Conservation (phyloP, 2,888 invertebrate species). For the Noctua janthe region DNA sequence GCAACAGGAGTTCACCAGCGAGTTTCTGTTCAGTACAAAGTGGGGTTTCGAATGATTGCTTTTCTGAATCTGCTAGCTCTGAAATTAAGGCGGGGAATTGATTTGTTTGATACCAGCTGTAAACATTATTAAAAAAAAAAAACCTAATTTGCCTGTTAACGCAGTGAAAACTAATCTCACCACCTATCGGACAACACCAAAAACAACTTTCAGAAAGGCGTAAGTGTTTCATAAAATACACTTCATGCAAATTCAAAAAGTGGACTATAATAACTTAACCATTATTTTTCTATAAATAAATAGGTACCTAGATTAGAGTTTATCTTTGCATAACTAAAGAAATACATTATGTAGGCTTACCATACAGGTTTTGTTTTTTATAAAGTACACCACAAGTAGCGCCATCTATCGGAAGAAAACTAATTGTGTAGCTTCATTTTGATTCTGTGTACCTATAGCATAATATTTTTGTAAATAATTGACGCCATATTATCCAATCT, state of each 20-base stretch:
- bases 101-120: conserved; percentile 37
- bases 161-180: background rate
- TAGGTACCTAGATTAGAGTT: no score
- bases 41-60: conserved; percentile 84
- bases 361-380: background rate
- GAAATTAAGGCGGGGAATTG: conserved; percentile 86
- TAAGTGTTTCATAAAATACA: background rate
- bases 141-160: background rate
- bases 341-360: background rate
- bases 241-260: background rate
- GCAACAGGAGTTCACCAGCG: conserved; percentile 86
- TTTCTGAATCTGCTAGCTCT: conserved; percentile 81
- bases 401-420: conserved; percentile 45
- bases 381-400: background rate
- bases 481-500: conserved; percentile 59
- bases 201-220: background rate
- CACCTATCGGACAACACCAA: background rate
- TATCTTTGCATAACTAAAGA: background rate
- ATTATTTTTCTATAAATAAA: background rate
- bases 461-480: conserved; percentile 46
- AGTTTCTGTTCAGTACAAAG: conserved; percentile 87
- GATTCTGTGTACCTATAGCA: background rate
- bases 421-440: background rate
- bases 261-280: background rate
- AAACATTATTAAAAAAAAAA: background rate